phyloP scores from a whole-genome alignment of 2,888 invertebrate species.

The Drosophila helvetica region DNA sequence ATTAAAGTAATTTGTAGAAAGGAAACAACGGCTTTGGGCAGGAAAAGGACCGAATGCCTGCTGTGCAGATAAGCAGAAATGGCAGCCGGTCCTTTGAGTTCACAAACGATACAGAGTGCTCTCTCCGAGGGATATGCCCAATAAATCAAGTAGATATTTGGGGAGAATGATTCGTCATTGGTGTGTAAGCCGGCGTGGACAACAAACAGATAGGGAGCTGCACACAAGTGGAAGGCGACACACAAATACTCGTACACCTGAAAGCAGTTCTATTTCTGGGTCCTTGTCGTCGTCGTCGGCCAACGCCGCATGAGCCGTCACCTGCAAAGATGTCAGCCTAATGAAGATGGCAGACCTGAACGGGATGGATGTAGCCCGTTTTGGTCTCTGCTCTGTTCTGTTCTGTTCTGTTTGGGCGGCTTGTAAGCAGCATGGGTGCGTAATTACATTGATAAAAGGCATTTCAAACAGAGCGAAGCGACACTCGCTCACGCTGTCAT shows the following conservation, averaged over 20 bases:
- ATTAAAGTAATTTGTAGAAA: constrained; percentile 75
- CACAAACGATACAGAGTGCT: constrained; percentile 54
- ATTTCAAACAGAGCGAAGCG: constrained; percentile 48
- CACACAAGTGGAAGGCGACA: constrained; percentile 3
- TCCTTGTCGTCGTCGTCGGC: constrained; percentile 1
- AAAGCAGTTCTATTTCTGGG: constrained; percentile 21
- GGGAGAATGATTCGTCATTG: constrained; percentile 49
- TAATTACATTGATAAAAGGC: constrained; percentile 71
- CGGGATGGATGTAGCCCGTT: constrained; percentile 28
- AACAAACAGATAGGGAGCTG: constrained; percentile 7
- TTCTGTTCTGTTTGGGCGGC: constrained; percentile 23
- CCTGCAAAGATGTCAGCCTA: constrained; percentile 51
- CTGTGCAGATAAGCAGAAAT: constrained; percentile 71
- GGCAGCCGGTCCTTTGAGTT: constrained; percentile 30
- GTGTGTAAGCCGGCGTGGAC: constrained; percentile 7
- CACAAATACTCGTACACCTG: constrained; percentile 22
- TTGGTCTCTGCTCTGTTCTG: not conserved
- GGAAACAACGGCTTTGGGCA: constrained; percentile 22
- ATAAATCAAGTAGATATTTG: constrained; percentile 60
- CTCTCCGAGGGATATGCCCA: constrained; percentile 48
- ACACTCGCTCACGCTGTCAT: constrained; percentile 36
- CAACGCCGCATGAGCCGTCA: constrained; percentile 8
- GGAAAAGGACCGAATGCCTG: constrained; percentile 46
- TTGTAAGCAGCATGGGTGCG: constrained; percentile 41
- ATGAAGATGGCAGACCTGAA: constrained; percentile 50